These are phyloP conservation scores for Belgica antarctica DNA, from an alignment of 2,888 invertebrate species.

Conservation along the genomic window DNA sequence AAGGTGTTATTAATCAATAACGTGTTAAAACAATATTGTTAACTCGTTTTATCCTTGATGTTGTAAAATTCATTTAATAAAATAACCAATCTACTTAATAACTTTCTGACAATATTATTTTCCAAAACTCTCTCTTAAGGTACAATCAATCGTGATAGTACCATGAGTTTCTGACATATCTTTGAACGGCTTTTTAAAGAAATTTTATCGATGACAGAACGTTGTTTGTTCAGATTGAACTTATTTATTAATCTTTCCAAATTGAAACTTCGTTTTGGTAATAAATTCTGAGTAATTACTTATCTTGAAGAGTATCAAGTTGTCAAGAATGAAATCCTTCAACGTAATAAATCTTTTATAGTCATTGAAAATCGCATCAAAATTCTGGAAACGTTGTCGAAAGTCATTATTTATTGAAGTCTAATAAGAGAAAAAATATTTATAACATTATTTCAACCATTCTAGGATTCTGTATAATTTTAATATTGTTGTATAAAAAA, in stretches of 20 bases:
- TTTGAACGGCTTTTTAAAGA: neutral
- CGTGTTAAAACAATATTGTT: neutral
- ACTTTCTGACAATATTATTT: neutral
- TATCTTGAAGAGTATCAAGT: too few relatives aligned
- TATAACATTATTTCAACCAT: neutral
- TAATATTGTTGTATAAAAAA: too few relatives aligned
- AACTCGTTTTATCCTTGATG: neutral
- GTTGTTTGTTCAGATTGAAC: neutral
- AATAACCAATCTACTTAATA: too few relatives aligned
- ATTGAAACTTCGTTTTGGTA: neutral
- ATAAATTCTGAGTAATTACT: neutral
- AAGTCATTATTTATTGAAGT: slow-evolving; percentile 4
- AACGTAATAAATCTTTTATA: slow-evolving; percentile 9
- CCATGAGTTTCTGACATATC: slow-evolving; percentile 12
- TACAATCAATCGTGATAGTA: too few relatives aligned
- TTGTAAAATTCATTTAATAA: too few relatives aligned
- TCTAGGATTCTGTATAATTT: too few relatives aligned
- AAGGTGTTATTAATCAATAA: slow-evolving; percentile 5
- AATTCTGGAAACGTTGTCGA: neutral
- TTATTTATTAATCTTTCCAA: too few relatives aligned
- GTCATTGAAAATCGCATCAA: neutral
- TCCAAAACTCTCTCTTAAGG: too few relatives aligned
- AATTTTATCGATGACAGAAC: neutral
- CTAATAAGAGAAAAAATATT: too few relatives aligned
- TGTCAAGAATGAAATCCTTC: neutral